phyloP scores from a whole-genome alignment of 2,797 vertebrate genomes.

The Alca torda region DNA sequence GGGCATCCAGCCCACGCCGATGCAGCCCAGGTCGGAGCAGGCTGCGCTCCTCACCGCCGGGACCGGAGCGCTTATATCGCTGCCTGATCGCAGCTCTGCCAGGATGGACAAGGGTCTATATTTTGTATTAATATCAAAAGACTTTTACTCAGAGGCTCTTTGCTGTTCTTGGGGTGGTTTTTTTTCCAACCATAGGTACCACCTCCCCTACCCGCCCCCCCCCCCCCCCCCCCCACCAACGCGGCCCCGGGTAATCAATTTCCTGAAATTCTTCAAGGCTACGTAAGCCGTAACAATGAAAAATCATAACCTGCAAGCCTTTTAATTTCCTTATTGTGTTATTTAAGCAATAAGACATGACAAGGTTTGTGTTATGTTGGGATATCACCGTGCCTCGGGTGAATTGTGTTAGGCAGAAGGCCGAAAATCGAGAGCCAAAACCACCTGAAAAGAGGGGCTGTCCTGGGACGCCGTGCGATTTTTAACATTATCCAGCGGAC shows the following conservation, averaged over 20 bases:
- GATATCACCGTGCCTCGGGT: neutral
- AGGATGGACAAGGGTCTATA: fast-evolving
- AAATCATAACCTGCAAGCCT: conserved; percentile 25
- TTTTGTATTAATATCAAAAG: neutral
- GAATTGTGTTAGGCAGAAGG: conserved; percentile 9
- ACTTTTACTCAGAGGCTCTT: neutral
- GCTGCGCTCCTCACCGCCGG: neutral
- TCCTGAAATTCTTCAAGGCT: conserved; percentile 51
- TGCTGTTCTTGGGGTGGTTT: neutral
- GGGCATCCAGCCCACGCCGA: conserved; percentile 61
- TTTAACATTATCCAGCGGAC: neutral
- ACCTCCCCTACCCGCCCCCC: neutral
- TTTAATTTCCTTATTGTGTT: conserved; percentile 58
- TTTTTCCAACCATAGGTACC: neutral
- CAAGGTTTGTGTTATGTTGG: conserved; percentile 31
- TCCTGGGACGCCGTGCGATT: neutral
- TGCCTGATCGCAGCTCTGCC: neutral
- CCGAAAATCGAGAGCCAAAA: neutral
- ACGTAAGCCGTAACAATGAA: neutral
- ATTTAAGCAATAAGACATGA: conserved; percentile 41
- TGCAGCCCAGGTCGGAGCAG: neutral
- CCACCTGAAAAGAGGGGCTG: neutral
- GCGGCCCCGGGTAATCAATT: neutral
- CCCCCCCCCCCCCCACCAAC: neutral
- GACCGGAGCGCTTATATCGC: fast-evolving